Percentiles rank a stretch among this genome's conserved stretches.
phyloP scores from a whole-genome alignment of 2,797 vertebrate species.

The Varecia variegata region DNA sequence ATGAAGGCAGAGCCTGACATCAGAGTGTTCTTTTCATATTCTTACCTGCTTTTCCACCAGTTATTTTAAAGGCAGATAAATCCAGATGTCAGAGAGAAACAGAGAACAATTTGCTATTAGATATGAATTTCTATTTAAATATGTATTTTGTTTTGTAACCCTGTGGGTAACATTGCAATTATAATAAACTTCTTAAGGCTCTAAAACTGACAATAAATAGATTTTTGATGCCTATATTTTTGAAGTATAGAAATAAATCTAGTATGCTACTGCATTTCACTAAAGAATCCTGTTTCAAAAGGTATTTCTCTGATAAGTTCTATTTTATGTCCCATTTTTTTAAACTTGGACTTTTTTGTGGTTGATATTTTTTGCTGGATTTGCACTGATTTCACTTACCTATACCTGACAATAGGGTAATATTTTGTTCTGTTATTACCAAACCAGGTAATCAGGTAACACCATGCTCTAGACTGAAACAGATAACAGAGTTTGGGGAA shows the following conservation, averaged over 20 bases:
- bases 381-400: not conserved
- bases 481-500: not conserved
- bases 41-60: fast-evolving
- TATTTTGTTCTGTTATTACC: not conserved
- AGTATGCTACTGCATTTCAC: not conserved
- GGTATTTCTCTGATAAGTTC: not conserved
- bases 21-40: not conserved
- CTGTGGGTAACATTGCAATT: not conserved
- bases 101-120: not conserved
- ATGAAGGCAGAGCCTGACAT: not conserved
- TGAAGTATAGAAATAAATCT: not conserved
- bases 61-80: not conserved
- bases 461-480: not conserved
- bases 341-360: not conserved
- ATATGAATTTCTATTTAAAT: not conserved
- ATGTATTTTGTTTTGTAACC: not conserved
- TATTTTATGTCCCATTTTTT: not conserved
- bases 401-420: not conserved
- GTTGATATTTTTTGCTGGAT: not conserved
- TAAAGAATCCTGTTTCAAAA: not conserved
- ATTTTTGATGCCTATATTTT: not conserved
- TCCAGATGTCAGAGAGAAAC: not conserved
- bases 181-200: not conserved
- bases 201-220: not conserved
- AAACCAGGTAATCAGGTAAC: not conserved